Base-by-base conservation (phyloP, 2,797 vertebrate species). In the Simalia tracyae region DNA sequence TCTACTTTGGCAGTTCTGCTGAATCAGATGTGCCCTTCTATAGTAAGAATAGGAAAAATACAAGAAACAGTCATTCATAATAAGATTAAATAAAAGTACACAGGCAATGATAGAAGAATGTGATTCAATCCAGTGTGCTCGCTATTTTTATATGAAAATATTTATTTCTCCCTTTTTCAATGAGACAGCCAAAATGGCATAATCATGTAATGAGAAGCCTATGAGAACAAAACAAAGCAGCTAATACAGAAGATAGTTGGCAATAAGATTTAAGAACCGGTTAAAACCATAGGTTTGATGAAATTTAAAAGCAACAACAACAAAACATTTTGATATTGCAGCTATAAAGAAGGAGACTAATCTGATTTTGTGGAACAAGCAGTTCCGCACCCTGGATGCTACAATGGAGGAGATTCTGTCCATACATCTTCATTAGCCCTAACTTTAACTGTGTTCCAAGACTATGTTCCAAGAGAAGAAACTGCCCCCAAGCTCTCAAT, bases 11-110 rank as follows among this genome's bases (percentile, higher is more conserved):
- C 5, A 46, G 9, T 90, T 31, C 84, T 93, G 94, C 92, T 94
- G 95, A 93, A 92, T 92, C 86, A 93, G 91, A 72, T 66, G 63
- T 88, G 56, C 66, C 88, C 91, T 64, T 17, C 19, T 91, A 86
- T 26, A 93, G 46, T 4, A 61, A 87, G 28, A 63, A n/a, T 63
- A 94, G 10, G 91, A 91, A 24, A 0, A 42, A 89, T 0, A 5
- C 4, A 89, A 95, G 84, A 28, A 92, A 56, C 90, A 64, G n/a
- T 14, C 17, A 31, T 84, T 84, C 50, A 50, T 28, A 59, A 42
- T 3, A 15, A 68, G 84, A 61, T 92, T 28, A 72, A 90, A 59
- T 91, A 28, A 60, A 2, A 31, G 10, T 19, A 63, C 15, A 11
- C 26, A 4, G 0, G 10, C 3, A 24, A 28, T 10, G 2, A 50